Conservation (phyloP, 2,113 vertebrate genomes). For the Saguinus imperator region DNA sequence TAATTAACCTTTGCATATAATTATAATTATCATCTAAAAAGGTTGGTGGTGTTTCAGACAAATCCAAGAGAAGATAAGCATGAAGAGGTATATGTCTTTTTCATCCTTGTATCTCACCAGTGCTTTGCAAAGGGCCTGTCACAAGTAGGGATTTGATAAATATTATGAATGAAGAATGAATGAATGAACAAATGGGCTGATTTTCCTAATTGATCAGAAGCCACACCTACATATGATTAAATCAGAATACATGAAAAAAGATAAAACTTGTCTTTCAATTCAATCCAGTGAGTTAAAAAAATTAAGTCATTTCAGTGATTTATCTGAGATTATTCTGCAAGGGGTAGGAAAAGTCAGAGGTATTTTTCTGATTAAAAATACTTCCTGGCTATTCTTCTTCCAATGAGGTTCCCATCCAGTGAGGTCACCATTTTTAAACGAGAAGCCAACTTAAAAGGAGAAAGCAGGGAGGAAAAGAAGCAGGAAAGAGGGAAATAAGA, state of each 20-base stretch:
- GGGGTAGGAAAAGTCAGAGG: not conserved
- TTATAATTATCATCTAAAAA: not conserved
- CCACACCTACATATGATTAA: not conserved
- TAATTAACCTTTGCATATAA: not conserved
- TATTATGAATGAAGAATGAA: not conserved
- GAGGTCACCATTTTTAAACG: not conserved
- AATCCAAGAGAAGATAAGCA: not conserved
- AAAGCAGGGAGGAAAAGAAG: not conserved
- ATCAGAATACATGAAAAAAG: not conserved
- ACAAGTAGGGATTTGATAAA: not conserved
- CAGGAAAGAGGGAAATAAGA: not conserved
- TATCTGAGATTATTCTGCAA: not conserved
- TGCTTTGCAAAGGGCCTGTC: not conserved
- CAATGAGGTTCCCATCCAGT: not conserved
- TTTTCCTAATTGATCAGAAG: not conserved
- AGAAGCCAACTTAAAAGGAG: not conserved
- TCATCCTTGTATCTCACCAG: not conserved
- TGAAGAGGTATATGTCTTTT: not conserved
- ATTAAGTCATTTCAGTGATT: not conserved
- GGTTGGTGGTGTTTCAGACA: not conserved
- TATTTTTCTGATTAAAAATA: not conserved
- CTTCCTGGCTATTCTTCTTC: not conserved
- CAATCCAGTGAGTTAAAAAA: not conserved
- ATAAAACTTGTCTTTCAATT: not conserved
- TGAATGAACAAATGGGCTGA: not conserved